Base-by-base conservation (phyloP, 2,797 vertebrate species). In the Salmo trutta region DNA sequence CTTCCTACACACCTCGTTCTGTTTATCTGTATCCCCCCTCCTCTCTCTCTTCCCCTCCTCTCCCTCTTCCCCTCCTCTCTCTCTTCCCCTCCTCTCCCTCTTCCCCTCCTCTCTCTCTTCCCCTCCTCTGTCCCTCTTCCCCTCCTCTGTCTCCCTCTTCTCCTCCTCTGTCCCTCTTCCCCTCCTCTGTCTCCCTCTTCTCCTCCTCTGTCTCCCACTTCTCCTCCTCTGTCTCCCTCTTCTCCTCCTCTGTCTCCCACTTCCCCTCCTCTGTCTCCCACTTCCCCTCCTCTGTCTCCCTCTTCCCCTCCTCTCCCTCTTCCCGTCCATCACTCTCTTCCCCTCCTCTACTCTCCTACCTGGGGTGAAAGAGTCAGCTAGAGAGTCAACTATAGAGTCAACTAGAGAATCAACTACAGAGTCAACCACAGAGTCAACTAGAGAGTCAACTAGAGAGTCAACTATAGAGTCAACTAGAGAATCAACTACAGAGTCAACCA, bases 221-320 rank as follows among this genome's bases (percentile, higher is more conserved):
- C 84, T 84, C 33, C 33, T 33, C 33, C 84, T 88, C 77, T 85
- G 1, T 81, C 86, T 83, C 82, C 59, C 81, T 76, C 77, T 75
- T 3, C 59, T 1, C 4, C 19, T 62, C n/a, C n/a, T 8, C 4
- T 29, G 27, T 17, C 14, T 76, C 82, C 81, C n/a, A n/a, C 70
- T 76, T 1, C 72, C 76, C 74, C 29, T 19, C 17, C 64, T 29
- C 64, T 3, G 36, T 64, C 73, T 75, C 83, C 87, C 78, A 84
- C 51, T 52, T 52, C 65, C 31, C 27, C n/a, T n/a, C n/a, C 21
- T 24, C 7, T 64, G 7, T 24, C 65, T 14, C 65, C 31, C 24
- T 12, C 64, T 24, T 66, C 24, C 29, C 21, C 15, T 2, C 12
- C 24, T 12, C 21, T 24, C 64, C 24, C 24, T 47, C 36, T 21